Conservation (phyloP, 2,888 invertebrate genomes). For the Meteorus cinctellus region DNA sequence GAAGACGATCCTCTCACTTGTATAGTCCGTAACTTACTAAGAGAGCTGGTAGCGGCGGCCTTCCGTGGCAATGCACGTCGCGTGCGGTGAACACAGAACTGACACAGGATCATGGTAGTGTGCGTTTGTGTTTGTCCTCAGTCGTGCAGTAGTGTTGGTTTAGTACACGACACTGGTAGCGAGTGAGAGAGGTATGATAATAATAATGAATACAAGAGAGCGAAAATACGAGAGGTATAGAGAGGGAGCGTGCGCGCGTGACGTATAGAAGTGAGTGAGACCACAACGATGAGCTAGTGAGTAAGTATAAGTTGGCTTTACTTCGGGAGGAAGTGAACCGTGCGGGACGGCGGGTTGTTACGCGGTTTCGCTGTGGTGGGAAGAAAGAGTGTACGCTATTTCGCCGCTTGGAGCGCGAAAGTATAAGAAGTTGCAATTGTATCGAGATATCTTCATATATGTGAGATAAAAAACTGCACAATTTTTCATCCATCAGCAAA, state of each 20-base stretch:
- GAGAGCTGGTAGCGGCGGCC: constrained; percentile 59
- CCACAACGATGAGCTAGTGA: not conserved
- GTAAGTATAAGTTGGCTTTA: not conserved
- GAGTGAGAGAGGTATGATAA: constrained; percentile 26
- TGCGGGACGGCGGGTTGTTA: constrained; percentile 15
- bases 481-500: constrained; percentile 3
- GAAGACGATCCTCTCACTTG: constrained; percentile 57
- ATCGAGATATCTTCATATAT: constrained; percentile 21
- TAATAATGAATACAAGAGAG: constrained; percentile 15
- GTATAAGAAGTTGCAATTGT: constrained; percentile 30
- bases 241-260: not conserved
- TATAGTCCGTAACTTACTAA: constrained; percentile 68
- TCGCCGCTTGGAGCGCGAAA: constrained; percentile 23
- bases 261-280: not conserved
- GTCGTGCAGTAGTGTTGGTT: constrained; percentile 4
- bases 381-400: constrained; percentile 18
- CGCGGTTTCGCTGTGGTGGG: not conserved
- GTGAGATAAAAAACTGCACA: not conserved
- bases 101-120: constrained; percentile 34
- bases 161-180: constrained; percentile 16
- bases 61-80: constrained; percentile 61
- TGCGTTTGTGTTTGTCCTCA: constrained; percentile 30
- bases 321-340: not conserved
- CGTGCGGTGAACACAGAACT: constrained; percentile 46
- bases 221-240: not conserved